These are phyloP conservation scores for Ornithorhynchus anatinus DNA, from an alignment of 2,113 vertebrate species.

Conservation along the genomic window DNA sequence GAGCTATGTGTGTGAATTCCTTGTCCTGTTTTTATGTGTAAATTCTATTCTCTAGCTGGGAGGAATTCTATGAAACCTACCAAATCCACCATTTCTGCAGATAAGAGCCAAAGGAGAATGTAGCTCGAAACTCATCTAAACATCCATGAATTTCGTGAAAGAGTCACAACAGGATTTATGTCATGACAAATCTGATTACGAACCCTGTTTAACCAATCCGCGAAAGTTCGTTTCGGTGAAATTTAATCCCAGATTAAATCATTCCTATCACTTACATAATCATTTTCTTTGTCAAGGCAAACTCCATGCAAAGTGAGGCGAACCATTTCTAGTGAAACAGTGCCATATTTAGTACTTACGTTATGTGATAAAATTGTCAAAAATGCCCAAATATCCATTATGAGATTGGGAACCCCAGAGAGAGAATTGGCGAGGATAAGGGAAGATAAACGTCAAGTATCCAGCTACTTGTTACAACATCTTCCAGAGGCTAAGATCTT, in stretches of 20 bases:
- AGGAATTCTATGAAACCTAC: constrained; percentile 23
- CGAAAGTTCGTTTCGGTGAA: background rate
- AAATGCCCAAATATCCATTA: constrained; percentile 26
- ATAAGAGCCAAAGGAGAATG: too few relatives aligned
- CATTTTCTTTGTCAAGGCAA: constrained; percentile 10
- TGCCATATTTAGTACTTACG: constrained; percentile 26
- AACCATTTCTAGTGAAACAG: constrained; percentile 37
- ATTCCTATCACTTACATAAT: background rate
- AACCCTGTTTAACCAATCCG: constrained; percentile 1
- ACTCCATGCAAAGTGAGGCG: too few relatives aligned
- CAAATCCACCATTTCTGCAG: too few relatives aligned
- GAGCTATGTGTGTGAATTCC: constrained; percentile 67
- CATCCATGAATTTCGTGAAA: constrained; percentile 1
- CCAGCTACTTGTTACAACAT: constrained; percentile 20
- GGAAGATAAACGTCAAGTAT: constrained; percentile 1
- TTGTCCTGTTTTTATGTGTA: constrained; percentile 33
- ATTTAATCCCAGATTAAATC: constrained; percentile 8
- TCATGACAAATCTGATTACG: constrained; percentile 4
- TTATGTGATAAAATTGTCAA: constrained; percentile 18
- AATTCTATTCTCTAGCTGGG: constrained; percentile 43
- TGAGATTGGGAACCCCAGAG: constrained; percentile 21
- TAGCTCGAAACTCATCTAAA: constrained; percentile 1
- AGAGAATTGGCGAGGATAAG: constrained; percentile 9
- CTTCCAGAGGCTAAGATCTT: background rate
- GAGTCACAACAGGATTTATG: constrained; percentile 7